Evolutionary conservation across 2,888 invertebrate genomes (phyloP), one percentile per base, ranked within the genome.

Genomic region (Junonia oenone): DNA sequence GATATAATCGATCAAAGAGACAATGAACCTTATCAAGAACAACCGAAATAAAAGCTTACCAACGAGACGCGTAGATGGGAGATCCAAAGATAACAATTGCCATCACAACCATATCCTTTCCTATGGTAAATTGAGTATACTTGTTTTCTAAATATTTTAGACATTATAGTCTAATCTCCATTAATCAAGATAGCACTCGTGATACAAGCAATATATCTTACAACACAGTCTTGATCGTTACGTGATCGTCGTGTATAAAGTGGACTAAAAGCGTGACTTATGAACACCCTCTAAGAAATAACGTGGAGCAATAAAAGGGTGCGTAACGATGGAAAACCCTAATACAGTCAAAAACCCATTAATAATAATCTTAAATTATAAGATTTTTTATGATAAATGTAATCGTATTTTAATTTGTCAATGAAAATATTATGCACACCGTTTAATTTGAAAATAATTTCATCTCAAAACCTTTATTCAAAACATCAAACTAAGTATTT

Each of bases 301-400:
- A 52, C 52, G 60, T 63, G 71, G 50, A 68, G 77, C 71, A 77
- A 83, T 85, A 84, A 80, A 83, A 76, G 75, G 78, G 75, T 70
- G 74, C 71, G 72, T 73, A 67, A 72, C 61, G 68, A 64, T 66
- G 68, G 65, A 73, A 78, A 73, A 72, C 71, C 71, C 66, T 66
- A 60, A 63, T 69, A n/a, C 26, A 27, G 38, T 27, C n/a, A 26
- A 13, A 27, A 43, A 29, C 13, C n/a, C 27, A 14, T 38, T 22
- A 43, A 35, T 45, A 22, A 38, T 33, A 17, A 26, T 51, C 13
- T 26, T 38, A 27, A 37, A 19, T 2, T 19, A 17, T 19, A 35
- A 35, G 17, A 49, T 19, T 38, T 50, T n/a, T n/a, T n/a, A n/a
- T n/a, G n/a, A n/a, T n/a, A n/a, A n/a, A n/a, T n/a, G n/a, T n/a